Evolutionary conservation across 2,113 vertebrate species (phyloP).

Genomic region (Ailurus styani): DNA sequence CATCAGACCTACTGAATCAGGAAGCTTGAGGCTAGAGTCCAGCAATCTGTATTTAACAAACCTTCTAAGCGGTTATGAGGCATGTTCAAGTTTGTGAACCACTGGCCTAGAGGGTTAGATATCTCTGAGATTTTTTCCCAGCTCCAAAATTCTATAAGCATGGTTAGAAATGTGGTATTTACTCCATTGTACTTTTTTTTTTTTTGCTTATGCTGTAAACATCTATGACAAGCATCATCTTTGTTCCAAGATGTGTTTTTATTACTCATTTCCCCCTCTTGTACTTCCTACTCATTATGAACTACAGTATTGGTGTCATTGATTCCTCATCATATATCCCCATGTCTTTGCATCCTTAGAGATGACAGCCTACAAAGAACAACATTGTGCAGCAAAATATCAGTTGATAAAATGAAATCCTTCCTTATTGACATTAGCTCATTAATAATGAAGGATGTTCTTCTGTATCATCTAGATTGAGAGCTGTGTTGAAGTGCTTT

Average conservation of each 20-base stretch:
- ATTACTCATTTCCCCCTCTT: constrained; percentile 46
- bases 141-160: background rate
- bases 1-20: background rate
- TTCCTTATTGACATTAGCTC: constrained; percentile 24
- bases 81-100: background rate
- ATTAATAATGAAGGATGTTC: constrained; percentile 90
- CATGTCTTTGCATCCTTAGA: constrained; percentile 25
- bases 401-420: constrained; percentile 49
- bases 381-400: constrained; percentile 42
- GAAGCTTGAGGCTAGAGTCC: background rate
- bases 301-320: constrained; percentile 2
- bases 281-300: constrained; percentile 42
- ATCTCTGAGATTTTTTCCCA: background rate
- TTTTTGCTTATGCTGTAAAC: constrained; percentile 68
- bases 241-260: constrained; percentile 55
- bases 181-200: background rate
- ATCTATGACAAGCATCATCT: constrained; percentile 64
- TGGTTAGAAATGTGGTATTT: background rate
- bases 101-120: background rate
- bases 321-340: constrained; percentile 14
- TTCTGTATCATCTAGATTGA: constrained; percentile 97
- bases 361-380: constrained; percentile 47
- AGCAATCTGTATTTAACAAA: background rate
- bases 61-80: background rate
- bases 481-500: constrained; percentile 97